These are phyloP conservation scores for Denticeps clupeoides DNA, from an alignment of 2,797 vertebrate genomes.

Conservation along the genomic window DNA sequence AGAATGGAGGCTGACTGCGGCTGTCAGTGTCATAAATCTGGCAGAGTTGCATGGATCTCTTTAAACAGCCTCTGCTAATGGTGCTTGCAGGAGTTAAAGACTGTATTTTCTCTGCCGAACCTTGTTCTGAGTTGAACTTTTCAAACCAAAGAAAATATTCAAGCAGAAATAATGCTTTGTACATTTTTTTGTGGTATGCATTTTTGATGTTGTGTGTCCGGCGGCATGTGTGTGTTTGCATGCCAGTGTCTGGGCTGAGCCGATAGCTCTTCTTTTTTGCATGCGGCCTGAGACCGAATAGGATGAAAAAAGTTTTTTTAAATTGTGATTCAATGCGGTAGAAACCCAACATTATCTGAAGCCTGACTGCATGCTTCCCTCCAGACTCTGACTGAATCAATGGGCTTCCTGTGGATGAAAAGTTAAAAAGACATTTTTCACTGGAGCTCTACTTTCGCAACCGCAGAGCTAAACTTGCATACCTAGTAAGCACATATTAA, in stretches of 20 bases:
- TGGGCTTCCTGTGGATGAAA: conserved; percentile 14
- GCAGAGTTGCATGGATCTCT: too few relatives aligned
- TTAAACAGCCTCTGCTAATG: too few relatives aligned
- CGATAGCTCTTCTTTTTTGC: conserved; percentile 11
- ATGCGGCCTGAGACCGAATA: conserved; percentile 6
- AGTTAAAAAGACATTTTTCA: conserved; percentile 9
- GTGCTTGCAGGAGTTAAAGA: too few relatives aligned
- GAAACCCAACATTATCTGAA: conserved; percentile 33
- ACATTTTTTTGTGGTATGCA: background rate
- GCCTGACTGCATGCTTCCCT: conserved; percentile 21
- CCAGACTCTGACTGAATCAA: conserved; percentile 27
- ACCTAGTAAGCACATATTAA: too few relatives aligned
- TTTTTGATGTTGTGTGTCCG: too few relatives aligned
- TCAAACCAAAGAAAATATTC: too few relatives aligned
- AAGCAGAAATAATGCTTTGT: too few relatives aligned
- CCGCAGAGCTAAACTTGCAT: too few relatives aligned
- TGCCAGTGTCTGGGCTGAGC: conserved; percentile 8
- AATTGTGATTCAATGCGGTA: conserved; percentile 24
- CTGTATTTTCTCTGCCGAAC: too few relatives aligned
- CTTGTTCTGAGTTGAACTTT: too few relatives aligned
- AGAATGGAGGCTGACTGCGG: too few relatives aligned
- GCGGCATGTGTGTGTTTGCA: conserved; percentile 6
- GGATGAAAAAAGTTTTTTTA: conserved; percentile 9
- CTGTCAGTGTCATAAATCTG: too few relatives aligned
- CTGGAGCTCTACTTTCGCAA: conserved; percentile 4